A percentile compares a stretch with the other conserved stretches of the same genome.
phyloP scores from a whole-genome alignment of 2,888 invertebrate genomes.

The Ornithoptera alexandrae region DNA sequence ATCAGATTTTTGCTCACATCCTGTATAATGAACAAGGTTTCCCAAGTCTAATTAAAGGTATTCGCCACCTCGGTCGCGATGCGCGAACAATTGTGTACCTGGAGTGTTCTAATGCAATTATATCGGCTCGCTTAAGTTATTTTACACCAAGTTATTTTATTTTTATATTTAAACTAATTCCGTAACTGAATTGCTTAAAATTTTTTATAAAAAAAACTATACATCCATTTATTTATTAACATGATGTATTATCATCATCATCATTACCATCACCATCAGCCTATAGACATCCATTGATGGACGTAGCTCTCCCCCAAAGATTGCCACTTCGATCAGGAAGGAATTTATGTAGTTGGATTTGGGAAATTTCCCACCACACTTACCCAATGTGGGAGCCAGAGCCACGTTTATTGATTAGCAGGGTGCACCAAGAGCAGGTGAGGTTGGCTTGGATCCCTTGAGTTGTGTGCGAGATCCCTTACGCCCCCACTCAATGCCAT shows the following conservation, averaged over 20 bases:
- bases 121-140: conserved; percentile 17
- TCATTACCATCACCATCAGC: too few relatives aligned
- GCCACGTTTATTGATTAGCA: too few relatives aligned
- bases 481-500: too few relatives aligned
- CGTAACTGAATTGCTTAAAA: conserved; percentile 1
- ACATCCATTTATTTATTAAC: not conserved
- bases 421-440: too few relatives aligned
- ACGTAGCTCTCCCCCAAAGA: too few relatives aligned
- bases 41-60: conserved; percentile 68
- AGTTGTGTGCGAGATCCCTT: not conserved
- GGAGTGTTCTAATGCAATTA: conserved; percentile 33
- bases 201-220: not conserved
- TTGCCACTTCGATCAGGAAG: too few relatives aligned
- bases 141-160: conserved; percentile 12
- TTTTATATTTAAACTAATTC: not conserved
- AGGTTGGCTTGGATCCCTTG: too few relatives aligned
- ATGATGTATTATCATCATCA: too few relatives aligned
- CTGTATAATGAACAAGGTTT: conserved; percentile 46
- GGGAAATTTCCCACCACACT: too few relatives aligned
- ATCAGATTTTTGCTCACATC: conserved; percentile 33
- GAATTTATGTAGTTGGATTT: too few relatives aligned
- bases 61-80: conserved; percentile 63
- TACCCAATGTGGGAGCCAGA: too few relatives aligned
- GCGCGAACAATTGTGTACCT: conserved; percentile 58
- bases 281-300: too few relatives aligned